phyloP scores from a whole-genome alignment of 2,113 vertebrate species.

The Leiothrix lutea region DNA sequence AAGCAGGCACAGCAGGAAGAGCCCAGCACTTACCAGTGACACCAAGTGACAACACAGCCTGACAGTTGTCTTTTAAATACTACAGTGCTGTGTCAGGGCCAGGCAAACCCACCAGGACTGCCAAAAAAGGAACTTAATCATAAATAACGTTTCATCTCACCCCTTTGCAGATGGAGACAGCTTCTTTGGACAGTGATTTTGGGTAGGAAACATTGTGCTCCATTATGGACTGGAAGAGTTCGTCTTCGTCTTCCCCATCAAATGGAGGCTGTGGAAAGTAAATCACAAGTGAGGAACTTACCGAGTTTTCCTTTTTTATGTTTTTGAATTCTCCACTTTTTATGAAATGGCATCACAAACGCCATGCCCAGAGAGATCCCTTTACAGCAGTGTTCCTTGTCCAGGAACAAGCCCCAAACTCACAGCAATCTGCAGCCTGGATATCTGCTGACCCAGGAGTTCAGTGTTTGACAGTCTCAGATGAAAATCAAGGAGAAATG shows the following conservation, averaged over 20 bases:
- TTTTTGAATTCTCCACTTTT: neutral
- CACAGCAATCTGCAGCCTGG: neutral
- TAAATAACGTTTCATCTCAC: constrained; percentile 71
- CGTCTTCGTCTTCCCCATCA: constrained; percentile 96
- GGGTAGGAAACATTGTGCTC: constrained; percentile 98
- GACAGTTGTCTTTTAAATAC: neutral
- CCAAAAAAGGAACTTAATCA: neutral
- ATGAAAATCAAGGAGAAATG: neutral
- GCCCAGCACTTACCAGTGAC: neutral
- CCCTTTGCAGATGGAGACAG: constrained; percentile 98
- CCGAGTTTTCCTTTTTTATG: neutral
- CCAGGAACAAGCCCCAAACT: neutral
- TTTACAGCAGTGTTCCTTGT: neutral
- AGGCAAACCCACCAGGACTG: neutral
- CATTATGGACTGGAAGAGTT: constrained; percentile 99
- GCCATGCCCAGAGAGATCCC: neutral
- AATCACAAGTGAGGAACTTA: neutral
- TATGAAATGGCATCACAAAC: neutral
- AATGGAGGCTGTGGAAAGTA: constrained; percentile 85
- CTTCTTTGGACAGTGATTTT: constrained; percentile 96
- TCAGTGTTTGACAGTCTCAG: neutral
- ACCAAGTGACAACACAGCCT: neutral
- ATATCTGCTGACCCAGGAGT: neutral
- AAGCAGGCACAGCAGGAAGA: neutral
- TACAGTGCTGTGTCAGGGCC: neutral